Evolutionary conservation across 2,888 invertebrate genomes (phyloP), one percentile per base, ranked within the genome.

Genomic region (Agapetus fuscipes): DNA sequence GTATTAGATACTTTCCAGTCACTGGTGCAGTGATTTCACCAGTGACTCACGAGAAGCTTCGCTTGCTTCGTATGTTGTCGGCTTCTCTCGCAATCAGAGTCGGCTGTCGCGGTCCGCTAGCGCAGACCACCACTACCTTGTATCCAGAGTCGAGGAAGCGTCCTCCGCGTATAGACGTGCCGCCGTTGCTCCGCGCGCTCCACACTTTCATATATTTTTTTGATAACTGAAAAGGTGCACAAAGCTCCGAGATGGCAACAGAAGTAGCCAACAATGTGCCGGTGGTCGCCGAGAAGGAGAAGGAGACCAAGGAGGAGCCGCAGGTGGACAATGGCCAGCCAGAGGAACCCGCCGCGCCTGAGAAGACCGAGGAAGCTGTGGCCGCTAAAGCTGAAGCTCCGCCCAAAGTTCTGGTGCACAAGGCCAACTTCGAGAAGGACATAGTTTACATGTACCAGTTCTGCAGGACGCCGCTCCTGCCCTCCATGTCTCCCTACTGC

Each of bases 381-480:
- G 61, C 61, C 38, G 59, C 72, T 46, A 61, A 73, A 50, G 80
- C 80, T 55, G 72, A 78, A 51, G 72, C 78, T 49, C 72, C 76
- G 29, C 80, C 83, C 39, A 89, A 89, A 63, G 78, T 78, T 46
- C 73, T 78, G 54, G 90, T 89, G 50, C 89, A 89, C 64, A 91
- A 91, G 66, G 64, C 74, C 49, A 87, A 87, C 65, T 93, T 78
- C 60, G 89, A 93, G 58, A 87, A 90, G 71, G 94, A 94, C 64
- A 73, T 87, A 55, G 87, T 93, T 49, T 95, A 95, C 71, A 71
- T 95, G 61, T 91, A 91, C 66, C 94, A 94, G 67, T 90, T 94
- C 64, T 81, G 89, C 51, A 80, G 94, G 58, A 89, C 89, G 52
- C 87, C 90, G 51, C 72, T 86, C 59, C 71, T 93, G 58, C 93